Evolutionary conservation across 2,797 vertebrate genomes (phyloP).

Genomic region (Megaceryle alcyon): DNA sequence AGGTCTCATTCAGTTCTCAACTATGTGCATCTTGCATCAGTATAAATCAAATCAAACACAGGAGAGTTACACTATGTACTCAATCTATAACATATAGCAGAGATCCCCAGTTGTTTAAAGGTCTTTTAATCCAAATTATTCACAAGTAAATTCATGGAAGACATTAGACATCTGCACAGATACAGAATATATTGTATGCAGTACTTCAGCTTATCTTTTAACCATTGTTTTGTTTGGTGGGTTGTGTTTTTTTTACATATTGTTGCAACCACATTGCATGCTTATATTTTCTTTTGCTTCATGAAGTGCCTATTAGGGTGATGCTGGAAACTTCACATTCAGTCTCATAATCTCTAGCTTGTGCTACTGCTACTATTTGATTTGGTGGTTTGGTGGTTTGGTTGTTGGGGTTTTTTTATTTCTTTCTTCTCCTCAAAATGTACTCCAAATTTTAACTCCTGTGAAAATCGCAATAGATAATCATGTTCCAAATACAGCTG

Average conservation of each 20-base stretch:
- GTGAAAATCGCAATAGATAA: background rate
- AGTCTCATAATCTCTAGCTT: background rate
- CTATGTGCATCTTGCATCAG: background rate
- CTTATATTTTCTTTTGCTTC: background rate
- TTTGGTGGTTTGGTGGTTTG: background rate
- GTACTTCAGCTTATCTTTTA: background rate
- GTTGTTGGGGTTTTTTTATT: background rate
- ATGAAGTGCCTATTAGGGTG: background rate
- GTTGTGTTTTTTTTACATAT: accelerated
- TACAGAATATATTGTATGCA: background rate
- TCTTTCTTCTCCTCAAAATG: background rate
- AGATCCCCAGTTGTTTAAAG: background rate
- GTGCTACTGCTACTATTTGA: background rate
- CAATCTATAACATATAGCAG: background rate
- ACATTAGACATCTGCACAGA: background rate
- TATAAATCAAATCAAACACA: background rate
- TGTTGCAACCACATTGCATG: background rate
- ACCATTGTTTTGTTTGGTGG: background rate
- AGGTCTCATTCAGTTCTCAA: background rate
- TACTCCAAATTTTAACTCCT: background rate
- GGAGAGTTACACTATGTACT: background rate
- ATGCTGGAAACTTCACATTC: background rate
- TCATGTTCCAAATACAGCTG: background rate
- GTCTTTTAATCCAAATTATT: background rate
- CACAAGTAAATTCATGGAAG: background rate